A percentile compares a stretch with the other conserved stretches of the same genome.
Conservation (phyloP, 2,113 vertebrate genomes). For the Coregonus clupeaformis region DNA sequence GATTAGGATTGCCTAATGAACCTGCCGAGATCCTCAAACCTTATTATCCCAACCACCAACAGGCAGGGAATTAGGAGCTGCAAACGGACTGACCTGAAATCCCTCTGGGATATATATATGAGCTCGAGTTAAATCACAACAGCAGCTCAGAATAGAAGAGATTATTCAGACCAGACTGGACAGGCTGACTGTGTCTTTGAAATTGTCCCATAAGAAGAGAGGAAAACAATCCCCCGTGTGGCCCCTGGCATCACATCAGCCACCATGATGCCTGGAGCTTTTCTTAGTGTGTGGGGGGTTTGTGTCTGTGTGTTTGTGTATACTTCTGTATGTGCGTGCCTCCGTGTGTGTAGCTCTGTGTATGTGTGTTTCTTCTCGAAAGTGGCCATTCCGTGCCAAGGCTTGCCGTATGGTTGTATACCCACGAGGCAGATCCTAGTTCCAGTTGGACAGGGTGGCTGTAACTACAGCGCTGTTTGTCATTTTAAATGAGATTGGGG, state of each 20-base stretch:
- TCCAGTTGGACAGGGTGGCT: slow-evolving; percentile 34
- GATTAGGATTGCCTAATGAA: slow-evolving; percentile 25
- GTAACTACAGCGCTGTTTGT: slow-evolving; percentile 22
- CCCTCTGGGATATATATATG: slow-evolving; percentile 11
- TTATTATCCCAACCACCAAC: slow-evolving; percentile 16
- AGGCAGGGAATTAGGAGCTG: slow-evolving; percentile 38
- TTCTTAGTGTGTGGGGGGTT: neutral
- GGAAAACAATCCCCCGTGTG: slow-evolving; percentile 68
- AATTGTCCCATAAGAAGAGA: slow-evolving; percentile 26
- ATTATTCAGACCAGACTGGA: slow-evolving; percentile 14
- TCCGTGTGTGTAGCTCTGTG: neutral
- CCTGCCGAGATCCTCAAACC: slow-evolving; percentile 10
- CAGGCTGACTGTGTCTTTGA: slow-evolving; percentile 22
- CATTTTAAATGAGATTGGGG: slow-evolving; percentile 53
- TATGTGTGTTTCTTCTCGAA: neutral
- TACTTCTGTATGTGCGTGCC: neutral
- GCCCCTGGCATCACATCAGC: slow-evolving; percentile 39
- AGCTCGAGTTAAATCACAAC: neutral
- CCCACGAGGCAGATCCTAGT: neutral
- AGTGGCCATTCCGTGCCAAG: slow-evolving; percentile 23
- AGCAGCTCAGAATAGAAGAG: slow-evolving; percentile 7
- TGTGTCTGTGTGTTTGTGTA: neutral
- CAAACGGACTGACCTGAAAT: slow-evolving; percentile 29
- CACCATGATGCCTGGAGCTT: neutral
- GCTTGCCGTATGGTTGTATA: slow-evolving; percentile 13